Percentiles rank a stretch among this genome's conserved stretches.
Evolutionary conservation across 2,888 invertebrate species (phyloP).

Genomic region (Drosophila quinaria): DNA sequence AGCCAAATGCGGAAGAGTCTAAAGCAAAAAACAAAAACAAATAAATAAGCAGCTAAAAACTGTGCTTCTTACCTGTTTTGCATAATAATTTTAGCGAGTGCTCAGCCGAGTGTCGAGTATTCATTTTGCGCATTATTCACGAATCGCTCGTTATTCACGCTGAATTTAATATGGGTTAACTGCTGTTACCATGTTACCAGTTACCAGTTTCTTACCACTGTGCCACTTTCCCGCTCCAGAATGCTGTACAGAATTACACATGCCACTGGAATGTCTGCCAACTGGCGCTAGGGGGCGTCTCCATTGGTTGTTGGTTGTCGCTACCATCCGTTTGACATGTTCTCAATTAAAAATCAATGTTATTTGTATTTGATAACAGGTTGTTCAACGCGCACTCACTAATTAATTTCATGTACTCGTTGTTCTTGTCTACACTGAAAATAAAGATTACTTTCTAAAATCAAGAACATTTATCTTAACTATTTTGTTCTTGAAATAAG

Average conservation of each 20-base stretch:
- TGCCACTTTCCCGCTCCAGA: constrained; percentile 40
- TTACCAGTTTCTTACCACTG: constrained; percentile 27
- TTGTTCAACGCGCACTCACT: constrained; percentile 37
- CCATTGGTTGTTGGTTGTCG: background rate
- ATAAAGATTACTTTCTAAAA: too few relatives aligned
- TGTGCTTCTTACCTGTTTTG: constrained; percentile 65
- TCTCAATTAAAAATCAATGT: constrained; percentile 51
- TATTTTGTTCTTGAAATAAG: too few relatives aligned
- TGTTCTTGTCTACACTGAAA: constrained; percentile 9
- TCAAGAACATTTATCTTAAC: too few relatives aligned
- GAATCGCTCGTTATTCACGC: constrained; percentile 22
- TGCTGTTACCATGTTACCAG: background rate
- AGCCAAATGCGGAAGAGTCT: constrained; percentile 64
- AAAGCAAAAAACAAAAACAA: background rate
- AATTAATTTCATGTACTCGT: constrained; percentile 61
- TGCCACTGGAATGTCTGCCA: constrained; percentile 46
- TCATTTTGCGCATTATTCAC: constrained; percentile 11
- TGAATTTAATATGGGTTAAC: constrained; percentile 6
- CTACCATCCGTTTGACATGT: constrained; percentile 7
- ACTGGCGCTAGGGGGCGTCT: constrained; percentile 48
- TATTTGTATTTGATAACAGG: constrained; percentile 33
- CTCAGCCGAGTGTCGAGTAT: constrained; percentile 1
- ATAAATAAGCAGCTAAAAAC: constrained; percentile 14
- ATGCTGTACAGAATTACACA: constrained; percentile 50
- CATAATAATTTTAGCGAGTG: constrained; percentile 52